Percentiles rank a stretch among this genome's conserved stretches.
Conservation (phyloP, 2,888 invertebrate genomes). For the Charanyca ferruginea region DNA sequence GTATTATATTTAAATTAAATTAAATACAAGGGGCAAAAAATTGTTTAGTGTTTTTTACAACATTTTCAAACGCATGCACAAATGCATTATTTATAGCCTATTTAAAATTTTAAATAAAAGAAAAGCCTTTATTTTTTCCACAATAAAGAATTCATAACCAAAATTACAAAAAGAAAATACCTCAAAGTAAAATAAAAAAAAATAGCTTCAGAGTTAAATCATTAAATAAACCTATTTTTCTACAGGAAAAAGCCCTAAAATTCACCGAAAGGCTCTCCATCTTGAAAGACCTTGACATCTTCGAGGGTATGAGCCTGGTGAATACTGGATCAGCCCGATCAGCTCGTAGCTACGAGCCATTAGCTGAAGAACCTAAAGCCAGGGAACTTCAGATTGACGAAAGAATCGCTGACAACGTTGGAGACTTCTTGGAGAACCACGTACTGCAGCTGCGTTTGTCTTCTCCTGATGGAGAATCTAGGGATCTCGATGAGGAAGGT, state of each 20-base stretch:
- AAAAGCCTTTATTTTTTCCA: neutral
- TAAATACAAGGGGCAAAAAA: neutral
- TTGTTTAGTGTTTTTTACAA: neutral
- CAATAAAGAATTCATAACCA: rapidly evolving
- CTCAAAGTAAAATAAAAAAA: no score
- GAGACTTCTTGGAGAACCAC: conserved; percentile 86
- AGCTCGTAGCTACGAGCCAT: conserved; percentile 85
- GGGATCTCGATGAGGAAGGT: conserved; percentile 88
- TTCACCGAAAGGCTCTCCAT: conserved; percentile 91
- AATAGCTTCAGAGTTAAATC: neutral
- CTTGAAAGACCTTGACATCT: conserved; percentile 87
- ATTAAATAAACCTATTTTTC: conserved; percentile 50
- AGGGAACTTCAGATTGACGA: conserved; percentile 86
- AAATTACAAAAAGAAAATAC: neutral
- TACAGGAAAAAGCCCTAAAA: conserved; percentile 91
- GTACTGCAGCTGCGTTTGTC: conserved; percentile 86
- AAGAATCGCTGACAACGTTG: conserved; percentile 85
- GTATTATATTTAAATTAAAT: neutral
- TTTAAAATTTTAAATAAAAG: neutral
- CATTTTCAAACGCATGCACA: neutral
- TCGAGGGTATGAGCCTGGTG: conserved; percentile 88
- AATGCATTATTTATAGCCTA: neutral
- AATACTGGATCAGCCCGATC: conserved; percentile 89
- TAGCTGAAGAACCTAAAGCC: conserved; percentile 84
- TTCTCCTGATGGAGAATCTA: conserved; percentile 80